Evolutionary conservation across 2,888 invertebrate genomes (phyloP).

Genomic region (Lycophotia porphyrea): DNA sequence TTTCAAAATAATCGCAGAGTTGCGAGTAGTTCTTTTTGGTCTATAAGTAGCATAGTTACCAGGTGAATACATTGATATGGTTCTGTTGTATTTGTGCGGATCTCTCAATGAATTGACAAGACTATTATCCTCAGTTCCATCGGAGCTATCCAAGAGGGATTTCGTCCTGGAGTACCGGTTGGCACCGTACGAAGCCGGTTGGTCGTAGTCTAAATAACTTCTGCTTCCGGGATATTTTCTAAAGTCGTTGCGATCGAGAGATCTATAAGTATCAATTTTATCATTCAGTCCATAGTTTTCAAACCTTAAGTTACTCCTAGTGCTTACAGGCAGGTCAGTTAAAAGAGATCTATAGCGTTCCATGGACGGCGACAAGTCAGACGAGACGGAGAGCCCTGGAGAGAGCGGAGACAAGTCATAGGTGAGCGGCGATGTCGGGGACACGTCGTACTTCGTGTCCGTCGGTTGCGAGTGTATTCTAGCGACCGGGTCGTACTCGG

Average conservation of each 20-base stretch:
- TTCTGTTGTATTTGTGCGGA: slow-evolving; percentile 85
- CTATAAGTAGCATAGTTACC: slow-evolving; percentile 89
- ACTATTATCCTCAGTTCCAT: slow-evolving; percentile 79
- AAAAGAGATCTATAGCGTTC: slow-evolving; percentile 86
- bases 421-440: slow-evolving; percentile 83
- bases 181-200: slow-evolving; percentile 81
- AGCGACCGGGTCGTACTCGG: slow-evolving; percentile 89
- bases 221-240: slow-evolving; percentile 83
- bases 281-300: slow-evolving; percentile 84
- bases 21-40: slow-evolving; percentile 87
- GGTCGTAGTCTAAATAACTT: slow-evolving; percentile 86
- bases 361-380: slow-evolving; percentile 85
- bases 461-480: slow-evolving; percentile 83
- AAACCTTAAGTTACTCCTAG: slow-evolving; percentile 81
- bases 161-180: slow-evolving; percentile 86
- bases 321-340: slow-evolving; percentile 79
- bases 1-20: slow-evolving; percentile 88
- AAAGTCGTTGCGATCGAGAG: slow-evolving; percentile 87
- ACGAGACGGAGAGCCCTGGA: slow-evolving; percentile 82
- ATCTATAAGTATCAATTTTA: slow-evolving; percentile 87
- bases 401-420: slow-evolving; percentile 86
- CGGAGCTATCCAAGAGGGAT: slow-evolving; percentile 85
- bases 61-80: slow-evolving; percentile 87
- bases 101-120: slow-evolving; percentile 79
- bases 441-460: slow-evolving; percentile 81